Base-by-base conservation (phyloP, 2,113 vertebrate species). In the Chamaea fasciata region DNA sequence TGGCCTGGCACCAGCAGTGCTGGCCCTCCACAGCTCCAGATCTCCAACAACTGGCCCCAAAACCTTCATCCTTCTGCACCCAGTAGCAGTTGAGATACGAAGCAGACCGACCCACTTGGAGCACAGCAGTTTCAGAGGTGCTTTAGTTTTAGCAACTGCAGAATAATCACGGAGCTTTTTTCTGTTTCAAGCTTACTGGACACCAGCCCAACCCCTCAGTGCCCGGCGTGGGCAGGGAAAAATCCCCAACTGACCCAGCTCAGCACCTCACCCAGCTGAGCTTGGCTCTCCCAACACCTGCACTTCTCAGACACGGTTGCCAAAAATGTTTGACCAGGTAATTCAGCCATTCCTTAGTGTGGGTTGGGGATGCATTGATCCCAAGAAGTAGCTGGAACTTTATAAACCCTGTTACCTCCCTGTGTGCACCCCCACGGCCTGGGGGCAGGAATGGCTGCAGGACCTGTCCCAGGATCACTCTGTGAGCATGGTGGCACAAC, bases 301-400 rank as follows among this genome's bases (percentile, higher is more conserved):
- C 97, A 98, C 98, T 97, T 98, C 96, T 98, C 97, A 97, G 95
- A 91, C 78, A 89, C 74, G 59, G 98, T 99, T 98, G 98, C 98
- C 98, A 98, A 98, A 98, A 98, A 95, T 90, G 75, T 97, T 97
- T 98, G 95, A 94, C 86, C n/a, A 92, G 94, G 78, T 96, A 98
- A 97, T 95, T 89, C 95, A 97, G 94, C 95, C 96, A 73, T 96
- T 97, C 94, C 87, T 95, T 52, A 55, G 16, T 50, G 76, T 60
- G 35, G 28, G 87, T 35, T 74, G 80, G 91, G 81, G 56, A 63
- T 2, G 30, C 11, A 4, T 30, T 31, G 74, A 71, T 62, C 53
- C 50, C 11, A 50, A 90, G 55, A 74, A 71, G 60, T 60, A 90
- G 81, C 93, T 89, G 89, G 82, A 90, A 74, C 41, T 87, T 85